phyloP scores from a whole-genome alignment of 2,797 vertebrate species.

The Myiotriccus ornatus region DNA sequence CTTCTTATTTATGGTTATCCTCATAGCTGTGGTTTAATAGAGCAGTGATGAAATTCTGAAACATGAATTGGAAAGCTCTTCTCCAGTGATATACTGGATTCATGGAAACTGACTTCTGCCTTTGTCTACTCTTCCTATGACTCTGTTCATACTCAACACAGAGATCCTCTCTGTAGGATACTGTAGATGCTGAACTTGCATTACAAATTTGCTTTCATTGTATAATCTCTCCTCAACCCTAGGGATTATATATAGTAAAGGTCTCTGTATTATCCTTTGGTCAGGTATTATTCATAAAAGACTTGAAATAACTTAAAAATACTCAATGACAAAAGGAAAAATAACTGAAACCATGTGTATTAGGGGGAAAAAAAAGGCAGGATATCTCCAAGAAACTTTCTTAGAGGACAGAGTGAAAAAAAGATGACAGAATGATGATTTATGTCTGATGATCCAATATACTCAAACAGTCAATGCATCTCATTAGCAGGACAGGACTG shows the following conservation, averaged over 20 bases:
- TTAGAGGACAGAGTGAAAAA: not conserved
- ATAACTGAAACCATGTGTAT: not conserved
- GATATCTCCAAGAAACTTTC: not conserved
- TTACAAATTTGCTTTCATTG: not conserved
- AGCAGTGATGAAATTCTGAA: not conserved
- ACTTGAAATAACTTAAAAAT: slow-evolving; percentile 1
- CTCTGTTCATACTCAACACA: not conserved
- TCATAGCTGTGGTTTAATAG: not conserved
- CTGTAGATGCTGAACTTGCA: not conserved
- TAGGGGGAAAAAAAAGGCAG: not conserved
- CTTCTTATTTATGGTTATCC: not conserved
- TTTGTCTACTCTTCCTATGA: not conserved
- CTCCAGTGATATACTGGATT: not conserved
- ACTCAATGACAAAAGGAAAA: not conserved
- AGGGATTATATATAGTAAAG: not conserved
- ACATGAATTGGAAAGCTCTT: not conserved
- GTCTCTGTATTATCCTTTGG: not conserved
- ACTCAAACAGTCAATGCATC: not conserved
- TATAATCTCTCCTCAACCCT: not conserved
- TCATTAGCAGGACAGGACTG: not conserved
- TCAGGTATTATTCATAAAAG: not conserved
- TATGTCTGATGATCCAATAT: not conserved
- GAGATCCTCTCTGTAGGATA: not conserved
- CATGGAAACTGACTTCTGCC: not conserved
- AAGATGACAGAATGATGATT: not conserved